Conservation (phyloP, 1,140 invertebrate species). For the Nasonia vitripennis region DNA sequence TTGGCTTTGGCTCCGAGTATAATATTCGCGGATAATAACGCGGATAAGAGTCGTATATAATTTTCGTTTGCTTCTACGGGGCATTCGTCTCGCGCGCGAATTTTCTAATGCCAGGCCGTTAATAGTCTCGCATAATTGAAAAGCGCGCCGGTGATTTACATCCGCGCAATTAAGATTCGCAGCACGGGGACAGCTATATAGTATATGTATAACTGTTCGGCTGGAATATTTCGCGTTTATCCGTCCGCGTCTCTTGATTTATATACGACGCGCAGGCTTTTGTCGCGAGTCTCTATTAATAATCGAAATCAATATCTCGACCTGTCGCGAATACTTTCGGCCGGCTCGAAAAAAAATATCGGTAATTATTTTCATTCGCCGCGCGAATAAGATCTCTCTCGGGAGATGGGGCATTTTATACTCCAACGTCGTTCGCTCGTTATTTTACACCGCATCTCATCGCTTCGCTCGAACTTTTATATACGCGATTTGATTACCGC, state of each 20-base stretch:
- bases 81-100: not conserved
- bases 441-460: too few relatives aligned
- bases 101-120: conserved; percentile 13
- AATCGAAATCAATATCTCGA: too few relatives aligned
- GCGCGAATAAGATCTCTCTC: not conserved
- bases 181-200: not conserved
- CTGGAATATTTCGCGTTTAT: conserved; percentile 8
- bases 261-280: not conserved
- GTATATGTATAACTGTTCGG: conserved; percentile 4
- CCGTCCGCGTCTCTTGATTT: conserved; percentile 8
- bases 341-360: too few relatives aligned
- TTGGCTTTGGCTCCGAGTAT: not conserved
- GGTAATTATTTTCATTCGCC: conserved; percentile 39
- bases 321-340: too few relatives aligned
- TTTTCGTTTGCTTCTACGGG: not conserved
- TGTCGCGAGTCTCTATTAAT: too few relatives aligned
- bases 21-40: not conserved
- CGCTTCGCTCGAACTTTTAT: too few relatives aligned
- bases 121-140: conserved; percentile 33
- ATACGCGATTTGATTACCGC: conserved; percentile 35
- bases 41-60: not conserved
- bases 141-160: conserved; percentile 27
- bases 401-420: too few relatives aligned
- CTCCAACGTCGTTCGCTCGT: too few relatives aligned
- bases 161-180: conserved; percentile 12